Percentiles rank a stretch among this genome's conserved stretches.
These are phyloP conservation scores for Illadopsis cleaveri DNA, from an alignment of 2,113 vertebrate genomes.

Conservation along the genomic window DNA sequence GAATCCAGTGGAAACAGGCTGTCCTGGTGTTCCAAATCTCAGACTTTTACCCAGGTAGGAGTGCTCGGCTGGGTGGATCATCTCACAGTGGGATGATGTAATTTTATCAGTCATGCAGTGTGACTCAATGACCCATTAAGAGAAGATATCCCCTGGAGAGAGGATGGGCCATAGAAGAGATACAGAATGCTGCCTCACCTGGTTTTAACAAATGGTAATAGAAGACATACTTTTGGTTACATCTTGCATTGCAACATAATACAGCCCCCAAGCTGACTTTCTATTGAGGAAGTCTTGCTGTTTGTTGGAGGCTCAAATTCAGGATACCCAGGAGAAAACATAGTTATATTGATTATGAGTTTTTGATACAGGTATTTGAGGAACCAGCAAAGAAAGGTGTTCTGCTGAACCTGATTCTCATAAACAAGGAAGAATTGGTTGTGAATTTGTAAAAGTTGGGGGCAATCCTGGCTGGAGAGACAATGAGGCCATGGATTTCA, in stretches of 20 bases:
- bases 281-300: neutral
- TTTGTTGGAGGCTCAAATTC: neutral
- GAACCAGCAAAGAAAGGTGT: neutral
- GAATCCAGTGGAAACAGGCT: neutral
- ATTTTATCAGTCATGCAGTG: neutral
- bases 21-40: neutral
- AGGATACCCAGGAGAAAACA: neutral
- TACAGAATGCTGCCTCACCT: neutral
- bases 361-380: neutral
- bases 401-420: neutral
- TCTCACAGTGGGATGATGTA: neutral
- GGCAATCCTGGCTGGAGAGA: neutral
- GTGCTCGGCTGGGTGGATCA: neutral
- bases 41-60: neutral
- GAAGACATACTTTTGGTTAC: neutral
- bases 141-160: too few species aligned
- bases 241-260: neutral
- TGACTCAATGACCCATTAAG: neutral
- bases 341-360: neutral
- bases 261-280: neutral
- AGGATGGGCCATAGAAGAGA: neutral
- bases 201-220: neutral
- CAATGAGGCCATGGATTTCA: neutral
- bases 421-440: neutral
- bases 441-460: neutral